A percentile compares a stretch with the other conserved stretches of the same genome.
phyloP scores from a whole-genome alignment of 2,113 vertebrate species.

The Misgurnus anguillicaudatus region DNA sequence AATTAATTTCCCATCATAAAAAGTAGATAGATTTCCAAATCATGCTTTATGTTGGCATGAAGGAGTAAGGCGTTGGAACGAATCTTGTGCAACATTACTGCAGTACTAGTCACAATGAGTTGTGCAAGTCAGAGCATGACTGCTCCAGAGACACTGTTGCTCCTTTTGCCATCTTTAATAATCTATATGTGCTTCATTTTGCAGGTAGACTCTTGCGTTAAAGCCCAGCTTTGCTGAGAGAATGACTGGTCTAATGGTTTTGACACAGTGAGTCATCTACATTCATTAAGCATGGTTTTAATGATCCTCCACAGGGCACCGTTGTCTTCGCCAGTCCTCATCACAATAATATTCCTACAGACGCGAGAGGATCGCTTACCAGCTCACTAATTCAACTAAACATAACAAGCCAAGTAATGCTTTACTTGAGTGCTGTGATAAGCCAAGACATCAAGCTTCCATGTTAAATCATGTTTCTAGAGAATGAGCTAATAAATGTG shows the following conservation, averaged over 20 bases:
- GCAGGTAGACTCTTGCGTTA: constrained; percentile 2
- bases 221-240: not conserved
- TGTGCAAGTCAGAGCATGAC: not conserved
- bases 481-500: constrained; percentile 22
- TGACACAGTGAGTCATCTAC: constrained; percentile 31
- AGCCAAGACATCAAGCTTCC: not conserved
- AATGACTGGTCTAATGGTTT: constrained; percentile 41
- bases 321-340: constrained; percentile 7
- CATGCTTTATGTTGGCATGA: too few relatives aligned
- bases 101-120: not conserved
- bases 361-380: constrained; percentile 25
- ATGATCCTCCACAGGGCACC: constrained; percentile 40
- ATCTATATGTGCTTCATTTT: not conserved
- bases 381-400: constrained; percentile 46
- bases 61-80: too few relatives aligned
- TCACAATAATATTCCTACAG: constrained; percentile 30
- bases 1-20: too few relatives aligned
- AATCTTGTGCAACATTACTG: not conserved
- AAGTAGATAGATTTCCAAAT: too few relatives aligned
- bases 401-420: constrained; percentile 23
- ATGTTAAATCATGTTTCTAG: constrained; percentile 39
- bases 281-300: constrained; percentile 40
- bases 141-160: not conserved
- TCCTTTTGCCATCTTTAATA: constrained; percentile 9
- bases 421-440: constrained; percentile 2